phyloP scores from a whole-genome alignment of 2,113 vertebrate species.

The Gambusia holbrooki region DNA sequence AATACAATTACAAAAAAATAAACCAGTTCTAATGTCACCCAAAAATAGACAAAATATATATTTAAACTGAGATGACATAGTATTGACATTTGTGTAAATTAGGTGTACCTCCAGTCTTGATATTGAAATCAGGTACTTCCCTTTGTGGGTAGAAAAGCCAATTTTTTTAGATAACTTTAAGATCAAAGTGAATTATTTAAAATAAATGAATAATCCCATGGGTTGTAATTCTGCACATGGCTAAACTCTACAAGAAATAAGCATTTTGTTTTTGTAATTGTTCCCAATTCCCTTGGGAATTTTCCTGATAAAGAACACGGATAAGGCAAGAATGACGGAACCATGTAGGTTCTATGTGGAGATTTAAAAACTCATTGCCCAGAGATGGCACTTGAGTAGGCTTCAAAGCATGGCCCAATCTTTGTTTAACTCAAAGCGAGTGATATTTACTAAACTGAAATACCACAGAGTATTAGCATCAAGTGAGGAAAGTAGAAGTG shows the following conservation, averaged over 20 bases:
- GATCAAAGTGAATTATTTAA: neutral
- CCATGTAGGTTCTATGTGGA: neutral
- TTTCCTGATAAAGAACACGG: neutral
- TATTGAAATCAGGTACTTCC: neutral
- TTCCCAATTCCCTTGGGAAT: neutral
- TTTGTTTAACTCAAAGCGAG: slow-evolving; percentile 47
- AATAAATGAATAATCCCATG: neutral
- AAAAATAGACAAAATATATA: neutral
- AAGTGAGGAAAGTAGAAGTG: slow-evolving; percentile 23
- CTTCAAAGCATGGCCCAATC: slow-evolving; percentile 70
- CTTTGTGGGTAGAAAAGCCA: neutral
- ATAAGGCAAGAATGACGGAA: neutral
- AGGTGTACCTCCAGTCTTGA: neutral
- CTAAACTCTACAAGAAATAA: neutral
- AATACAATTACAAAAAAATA: too few species aligned
- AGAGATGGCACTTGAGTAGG: slow-evolving; percentile 48
- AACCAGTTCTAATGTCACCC: neutral
- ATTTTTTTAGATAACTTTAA: neutral
- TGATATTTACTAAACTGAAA: slow-evolving; percentile 72
- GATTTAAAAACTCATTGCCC: slow-evolving; percentile 3
- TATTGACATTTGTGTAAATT: neutral
- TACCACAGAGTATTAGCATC: slow-evolving; percentile 32
- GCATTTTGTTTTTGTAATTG: neutral
- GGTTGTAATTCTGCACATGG: neutral
- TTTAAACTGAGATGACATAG: neutral